A percentile compares a stretch with the other conserved stretches of the same genome.
phyloP scores from a whole-genome alignment of 2,113 vertebrate species.

The Euleptes europaea region DNA sequence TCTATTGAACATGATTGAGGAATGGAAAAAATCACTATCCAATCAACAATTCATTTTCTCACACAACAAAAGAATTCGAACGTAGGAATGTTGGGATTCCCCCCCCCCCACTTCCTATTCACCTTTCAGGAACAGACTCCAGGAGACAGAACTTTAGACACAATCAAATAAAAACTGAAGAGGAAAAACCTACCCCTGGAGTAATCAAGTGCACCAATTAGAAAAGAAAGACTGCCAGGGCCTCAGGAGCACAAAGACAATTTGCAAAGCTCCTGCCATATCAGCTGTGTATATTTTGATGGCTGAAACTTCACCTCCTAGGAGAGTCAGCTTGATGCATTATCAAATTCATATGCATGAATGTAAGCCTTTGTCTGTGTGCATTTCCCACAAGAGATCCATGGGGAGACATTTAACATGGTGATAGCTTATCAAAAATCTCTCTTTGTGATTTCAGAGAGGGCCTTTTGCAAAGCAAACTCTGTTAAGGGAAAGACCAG shows the following conservation, averaged over 20 bases:
- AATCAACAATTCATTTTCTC: not conserved
- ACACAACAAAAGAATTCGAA: not conserved
- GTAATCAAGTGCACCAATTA: conserved; percentile 46
- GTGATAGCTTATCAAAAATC: conserved; percentile 49
- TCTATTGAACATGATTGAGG: not conserved
- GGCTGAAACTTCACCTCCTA: conserved; percentile 41
- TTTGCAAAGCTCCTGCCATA: conserved; percentile 41
- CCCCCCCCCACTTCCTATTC: not conserved
- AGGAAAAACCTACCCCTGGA: conserved; percentile 10
- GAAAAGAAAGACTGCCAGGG: conserved; percentile 46
- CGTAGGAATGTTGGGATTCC: not conserved
- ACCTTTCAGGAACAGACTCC: not conserved
- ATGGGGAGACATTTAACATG: conserved; percentile 22
- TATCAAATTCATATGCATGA: conserved; percentile 44
- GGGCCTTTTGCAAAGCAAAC: conserved; percentile 26
- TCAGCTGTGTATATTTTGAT: conserved; percentile 7
- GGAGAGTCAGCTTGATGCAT: conserved; percentile 18
- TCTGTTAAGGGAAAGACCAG: conserved; percentile 8
- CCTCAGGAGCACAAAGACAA: conserved; percentile 13
- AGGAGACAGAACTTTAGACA: conserved; percentile 9
- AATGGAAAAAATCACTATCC: not conserved
- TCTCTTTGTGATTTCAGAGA: conserved; percentile 33
- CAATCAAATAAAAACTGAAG: conserved; percentile 36
- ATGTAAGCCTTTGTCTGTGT: conserved; percentile 31
- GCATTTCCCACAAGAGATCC: conserved; percentile 28